phyloP scores from a whole-genome alignment of 2,888 invertebrate genomes.

The Dryadula phaetusa region DNA sequence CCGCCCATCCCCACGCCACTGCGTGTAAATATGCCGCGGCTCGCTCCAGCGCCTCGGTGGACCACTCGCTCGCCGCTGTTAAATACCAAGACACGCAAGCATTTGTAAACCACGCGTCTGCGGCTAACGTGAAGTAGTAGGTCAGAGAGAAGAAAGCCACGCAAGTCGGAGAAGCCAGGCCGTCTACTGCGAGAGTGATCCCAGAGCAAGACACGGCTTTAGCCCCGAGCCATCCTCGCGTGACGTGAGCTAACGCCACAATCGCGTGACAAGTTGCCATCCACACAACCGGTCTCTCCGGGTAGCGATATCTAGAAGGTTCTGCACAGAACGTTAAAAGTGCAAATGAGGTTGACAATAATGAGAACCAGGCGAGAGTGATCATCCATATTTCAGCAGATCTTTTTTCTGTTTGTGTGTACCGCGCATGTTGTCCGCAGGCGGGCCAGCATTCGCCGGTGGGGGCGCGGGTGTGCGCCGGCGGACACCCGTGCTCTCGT shows the following conservation, averaged over 20 bases:
- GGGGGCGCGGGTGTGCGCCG: conserved; percentile 84
- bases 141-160: conserved; percentile 89
- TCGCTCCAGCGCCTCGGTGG: conserved; percentile 94
- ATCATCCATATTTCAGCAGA: conserved; percentile 90
- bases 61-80: conserved; percentile 96
- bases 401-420: conserved; percentile 87
- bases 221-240: conserved; percentile 86
- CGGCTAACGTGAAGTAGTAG: conserved; percentile 91
- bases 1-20: conserved; percentile 94
- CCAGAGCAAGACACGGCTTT: conserved; percentile 67
- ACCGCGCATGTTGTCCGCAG: conserved; percentile 88
- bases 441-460: conserved; percentile 86
- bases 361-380: conserved; percentile 90
- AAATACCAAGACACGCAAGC: conserved; percentile 95
- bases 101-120: conserved; percentile 94
- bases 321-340: conserved; percentile 95
- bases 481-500: conserved; percentile 81
- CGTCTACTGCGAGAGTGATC: conserved; percentile 74
- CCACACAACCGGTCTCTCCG: conserved; percentile 96
- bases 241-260: conserved; percentile 89
- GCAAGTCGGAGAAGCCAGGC: conserved; percentile 85
- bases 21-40: conserved; percentile 94
- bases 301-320: conserved; percentile 94
- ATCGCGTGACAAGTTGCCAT: conserved; percentile 94
- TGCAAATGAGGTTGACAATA: conserved; percentile 92